Base-by-base conservation (phyloP, 2,797 vertebrate genomes). In the Aldrovandia affinis region DNA sequence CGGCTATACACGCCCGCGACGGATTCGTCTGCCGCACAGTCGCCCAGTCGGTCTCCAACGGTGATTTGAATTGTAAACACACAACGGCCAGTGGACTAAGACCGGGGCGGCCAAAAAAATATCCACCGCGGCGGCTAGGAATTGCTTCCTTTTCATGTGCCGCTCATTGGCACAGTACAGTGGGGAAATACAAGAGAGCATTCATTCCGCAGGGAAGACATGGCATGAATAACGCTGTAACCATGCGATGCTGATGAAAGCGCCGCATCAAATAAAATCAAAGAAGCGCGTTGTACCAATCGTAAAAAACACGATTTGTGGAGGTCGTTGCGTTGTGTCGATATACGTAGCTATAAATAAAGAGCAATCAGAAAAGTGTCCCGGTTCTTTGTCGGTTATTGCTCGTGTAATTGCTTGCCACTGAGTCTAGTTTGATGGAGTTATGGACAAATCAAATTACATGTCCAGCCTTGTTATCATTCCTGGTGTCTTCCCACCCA, bases 1-100 rank as follows among this genome's bases (percentile, higher is more conserved):
- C 91, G 89, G 94, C 94, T 95, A 88, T 86, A 86, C 83, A 89
- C 57, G 15, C 86, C 91, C 91, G 90, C 89, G 83, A 89, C 0
- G 5, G 30, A 84, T 44, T 82, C n/a, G 78, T 78, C 87, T 90
- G 86, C 90, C 86, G 61, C 33, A 57, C 82, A 82, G 30, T 42
- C 42, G 36, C 30, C n/a, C n/a, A n/a, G n/a, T n/a, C 44, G 55
- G 44, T 33, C 14, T 39, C 80, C n/a, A 33, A 28, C 39, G 39
- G 30, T 65, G 22, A 78, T 78, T 22, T 47, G 42, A 65, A 81
- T 63, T 15, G 61, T 65, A 15, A 81, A 61, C 55, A 42, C 33
- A 20, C 36, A 80, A 30, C n/a, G 52, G 30, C 15, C 55, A 39
- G 9, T 18, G 28, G 2, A 14, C 12, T 15, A n/a, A 12, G 44